Evolutionary conservation across 2,113 vertebrate species (phyloP).

Genomic region (Leucoraja erinaceus): DNA sequence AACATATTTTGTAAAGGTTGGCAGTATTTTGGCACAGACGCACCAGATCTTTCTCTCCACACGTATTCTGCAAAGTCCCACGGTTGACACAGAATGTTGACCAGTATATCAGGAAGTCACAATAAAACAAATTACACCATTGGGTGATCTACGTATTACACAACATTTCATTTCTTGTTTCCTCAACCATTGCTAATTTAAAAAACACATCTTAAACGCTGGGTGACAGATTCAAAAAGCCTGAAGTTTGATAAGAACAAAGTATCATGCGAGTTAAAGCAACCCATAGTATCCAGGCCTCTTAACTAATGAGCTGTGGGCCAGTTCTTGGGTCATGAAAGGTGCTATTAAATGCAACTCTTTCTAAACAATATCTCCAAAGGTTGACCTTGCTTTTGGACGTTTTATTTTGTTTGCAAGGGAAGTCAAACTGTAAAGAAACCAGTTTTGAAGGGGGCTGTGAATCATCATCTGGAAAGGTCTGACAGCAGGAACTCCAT

Average conservation of each 20-base stretch:
- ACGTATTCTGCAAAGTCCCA: not conserved
- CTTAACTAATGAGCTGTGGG: not conserved
- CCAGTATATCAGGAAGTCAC: not conserved
- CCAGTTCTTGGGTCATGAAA: too few species aligned
- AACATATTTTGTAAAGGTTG: not conserved
- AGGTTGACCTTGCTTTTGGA: not conserved
- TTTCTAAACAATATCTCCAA: not conserved
- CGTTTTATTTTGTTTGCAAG: not conserved
- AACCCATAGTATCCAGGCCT: not conserved
- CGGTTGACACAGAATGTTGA: not conserved
- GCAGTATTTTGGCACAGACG: not conserved
- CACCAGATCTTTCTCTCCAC: too few species aligned
- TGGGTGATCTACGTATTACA: not conserved
- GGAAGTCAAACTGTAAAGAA: not conserved
- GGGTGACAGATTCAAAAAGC: not conserved
- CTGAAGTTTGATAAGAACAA: not conserved
- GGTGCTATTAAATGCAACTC: not conserved
- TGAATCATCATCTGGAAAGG: not conserved
- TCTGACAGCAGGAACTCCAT: not conserved
- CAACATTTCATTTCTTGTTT: not conserved
- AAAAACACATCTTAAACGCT: slow-evolving; percentile 14
- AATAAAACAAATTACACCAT: not conserved
- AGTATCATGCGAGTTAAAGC: slow-evolving; percentile 8
- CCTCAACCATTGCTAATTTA: slow-evolving; percentile 8
- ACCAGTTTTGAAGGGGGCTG: not conserved